Evolutionary conservation across 2,888 invertebrate genomes (phyloP).

Genomic region (Chalcis sispes): DNA sequence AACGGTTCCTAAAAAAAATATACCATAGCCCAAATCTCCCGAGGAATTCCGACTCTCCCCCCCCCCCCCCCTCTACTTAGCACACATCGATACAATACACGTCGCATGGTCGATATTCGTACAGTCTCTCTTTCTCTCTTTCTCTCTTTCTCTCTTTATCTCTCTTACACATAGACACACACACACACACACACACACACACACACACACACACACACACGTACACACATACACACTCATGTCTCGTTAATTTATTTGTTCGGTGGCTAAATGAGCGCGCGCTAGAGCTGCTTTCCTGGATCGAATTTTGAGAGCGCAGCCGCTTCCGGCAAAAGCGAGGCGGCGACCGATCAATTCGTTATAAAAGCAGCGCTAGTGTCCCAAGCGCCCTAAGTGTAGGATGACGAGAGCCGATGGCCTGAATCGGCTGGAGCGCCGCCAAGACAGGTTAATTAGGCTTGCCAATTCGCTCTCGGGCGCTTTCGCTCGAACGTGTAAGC

Average conservation of each 20-base stretch:
- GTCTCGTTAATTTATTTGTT: constrained; percentile 25
- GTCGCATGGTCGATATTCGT: too few relatives aligned
- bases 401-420: constrained; percentile 38
- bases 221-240: not conserved
- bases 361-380: not conserved
- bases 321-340: constrained; percentile 26
- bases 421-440: constrained; percentile 44
- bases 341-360: constrained; percentile 10
- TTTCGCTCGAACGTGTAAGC: not conserved
- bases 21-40: not conserved
- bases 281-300: constrained; percentile 5
- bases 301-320: constrained; percentile 11
- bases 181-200: too few relatives aligned
- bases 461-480: constrained; percentile 38
- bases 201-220: too few relatives aligned
- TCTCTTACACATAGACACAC: too few relatives aligned
- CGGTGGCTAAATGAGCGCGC: constrained; percentile 1
- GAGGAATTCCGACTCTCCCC: too few relatives aligned
- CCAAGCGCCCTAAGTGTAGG: constrained; percentile 5
- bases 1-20: constrained; percentile 16
- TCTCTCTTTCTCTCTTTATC: too few relatives aligned
- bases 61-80: too few relatives aligned
- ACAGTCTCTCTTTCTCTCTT: too few relatives aligned
- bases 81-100: too few relatives aligned
- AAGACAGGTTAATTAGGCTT: constrained; percentile 53